Evolutionary conservation across 2,797 vertebrate species (phyloP).

Genomic region (Tolypeutes matacus): DNA sequence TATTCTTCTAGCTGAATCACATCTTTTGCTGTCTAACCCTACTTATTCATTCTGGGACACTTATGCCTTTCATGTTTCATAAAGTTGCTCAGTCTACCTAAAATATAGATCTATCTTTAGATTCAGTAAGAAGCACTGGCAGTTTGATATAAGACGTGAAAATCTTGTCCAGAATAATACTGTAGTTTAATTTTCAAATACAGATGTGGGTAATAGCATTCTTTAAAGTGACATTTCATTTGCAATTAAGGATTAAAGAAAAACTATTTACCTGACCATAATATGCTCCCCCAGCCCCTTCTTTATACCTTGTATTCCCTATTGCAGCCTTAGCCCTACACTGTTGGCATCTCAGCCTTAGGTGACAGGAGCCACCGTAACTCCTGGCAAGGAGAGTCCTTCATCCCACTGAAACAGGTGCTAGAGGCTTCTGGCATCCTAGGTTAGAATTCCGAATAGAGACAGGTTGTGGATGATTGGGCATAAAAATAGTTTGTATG

Average conservation of each 20-base stretch:
- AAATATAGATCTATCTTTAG: not conserved
- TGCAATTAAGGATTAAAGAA: slow-evolving; percentile 21
- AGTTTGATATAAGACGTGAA: not conserved
- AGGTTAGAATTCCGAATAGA: not conserved
- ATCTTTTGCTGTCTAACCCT: not conserved
- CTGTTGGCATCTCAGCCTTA: not conserved
- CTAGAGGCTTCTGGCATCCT: not conserved
- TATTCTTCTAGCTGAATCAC: not conserved
- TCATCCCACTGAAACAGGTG: not conserved
- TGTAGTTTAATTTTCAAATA: not conserved
- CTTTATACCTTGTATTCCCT: not conserved
- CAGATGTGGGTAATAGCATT: not conserved
- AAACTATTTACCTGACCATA: not conserved
- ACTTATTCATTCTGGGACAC: not conserved
- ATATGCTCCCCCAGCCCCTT: not conserved
- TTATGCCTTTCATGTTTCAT: not conserved
- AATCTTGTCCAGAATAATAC: slow-evolving; percentile 29
- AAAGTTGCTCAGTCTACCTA: slow-evolving; percentile 14
- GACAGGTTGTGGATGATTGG: not conserved
- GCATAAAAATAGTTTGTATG: not conserved
- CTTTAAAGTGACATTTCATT: slow-evolving; percentile 34
- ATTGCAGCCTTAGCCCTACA: not conserved
- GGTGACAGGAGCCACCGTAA: not conserved
- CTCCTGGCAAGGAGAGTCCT: not conserved
- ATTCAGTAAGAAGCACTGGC: not conserved